phyloP scores from a whole-genome alignment of 2,797 vertebrate species.

The Microctenopoma steveboyesi region DNA sequence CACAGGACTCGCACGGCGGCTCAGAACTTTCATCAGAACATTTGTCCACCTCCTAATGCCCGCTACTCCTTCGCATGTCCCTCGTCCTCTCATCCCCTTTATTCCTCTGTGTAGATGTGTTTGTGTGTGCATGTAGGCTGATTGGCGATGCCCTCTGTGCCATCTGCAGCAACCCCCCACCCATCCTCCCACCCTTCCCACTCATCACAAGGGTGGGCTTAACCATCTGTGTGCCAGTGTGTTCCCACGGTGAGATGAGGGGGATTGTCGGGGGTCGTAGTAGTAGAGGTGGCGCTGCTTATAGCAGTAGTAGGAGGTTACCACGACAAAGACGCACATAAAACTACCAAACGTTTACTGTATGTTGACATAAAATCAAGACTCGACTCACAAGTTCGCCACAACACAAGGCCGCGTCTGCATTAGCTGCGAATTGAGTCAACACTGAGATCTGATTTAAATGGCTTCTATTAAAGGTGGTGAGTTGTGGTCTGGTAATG shows the following conservation, averaged over 20 bases:
- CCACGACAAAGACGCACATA: constrained; percentile 31
- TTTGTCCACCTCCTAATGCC: constrained; percentile 26
- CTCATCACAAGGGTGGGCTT: constrained; percentile 84
- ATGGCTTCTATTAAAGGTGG: constrained; percentile 41
- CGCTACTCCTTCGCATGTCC: constrained; percentile 17
- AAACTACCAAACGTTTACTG: constrained; percentile 26
- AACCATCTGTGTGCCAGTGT: constrained; percentile 88
- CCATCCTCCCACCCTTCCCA: constrained; percentile 69
- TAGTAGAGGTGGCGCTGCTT: constrained; percentile 25
- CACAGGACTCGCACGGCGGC: constrained; percentile 55
- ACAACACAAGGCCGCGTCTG: constrained; percentile 26
- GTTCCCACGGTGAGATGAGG: constrained; percentile 75
- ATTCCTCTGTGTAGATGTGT: constrained; percentile 30
- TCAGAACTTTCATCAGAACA: constrained; percentile 48
- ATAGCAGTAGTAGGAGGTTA: constrained; percentile 31
- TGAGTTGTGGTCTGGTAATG: constrained; percentile 61
- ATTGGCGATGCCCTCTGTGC: constrained; percentile 87
- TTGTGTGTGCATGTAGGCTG: constrained; percentile 58
- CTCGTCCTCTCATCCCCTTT: constrained; percentile 18
- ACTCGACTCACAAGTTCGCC: constrained; percentile 5
- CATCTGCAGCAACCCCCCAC: constrained; percentile 83
- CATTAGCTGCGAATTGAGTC: constrained; percentile 15
- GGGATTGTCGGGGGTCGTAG: constrained; percentile 27
- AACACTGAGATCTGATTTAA: constrained; percentile 47
- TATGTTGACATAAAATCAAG: constrained; percentile 35